Conservation (phyloP, 2,797 vertebrate genomes). For the Spondyliosoma cantharus region DNA sequence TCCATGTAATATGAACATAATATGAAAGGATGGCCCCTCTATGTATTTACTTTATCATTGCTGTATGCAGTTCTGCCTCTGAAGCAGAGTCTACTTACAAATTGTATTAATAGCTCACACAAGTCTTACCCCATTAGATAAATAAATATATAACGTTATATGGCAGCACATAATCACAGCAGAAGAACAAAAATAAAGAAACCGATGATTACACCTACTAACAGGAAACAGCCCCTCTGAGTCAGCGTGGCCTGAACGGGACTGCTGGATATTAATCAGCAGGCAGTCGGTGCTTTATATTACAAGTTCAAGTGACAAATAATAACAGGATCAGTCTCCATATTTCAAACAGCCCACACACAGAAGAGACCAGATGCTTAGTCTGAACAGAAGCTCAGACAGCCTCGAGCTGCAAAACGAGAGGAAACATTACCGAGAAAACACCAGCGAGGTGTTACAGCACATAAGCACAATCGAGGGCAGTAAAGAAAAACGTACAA, state of each 20-base stretch:
- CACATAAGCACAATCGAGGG: background rate
- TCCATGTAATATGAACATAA: too few relatives aligned
- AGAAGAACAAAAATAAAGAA: slow-evolving; percentile 12
- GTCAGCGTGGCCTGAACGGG: slow-evolving; percentile 30
- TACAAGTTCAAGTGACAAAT: slow-evolving; percentile 55
- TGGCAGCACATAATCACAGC: background rate
- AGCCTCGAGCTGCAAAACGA: background rate
- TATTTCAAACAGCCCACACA: slow-evolving; percentile 62
- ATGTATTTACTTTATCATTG: background rate
- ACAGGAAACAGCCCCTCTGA: slow-evolving; percentile 30
- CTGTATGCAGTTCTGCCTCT: background rate
- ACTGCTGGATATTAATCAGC: slow-evolving; percentile 42
- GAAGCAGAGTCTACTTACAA: background rate
- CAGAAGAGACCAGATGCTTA: slow-evolving; percentile 27
- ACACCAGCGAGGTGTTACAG: slow-evolving; percentile 12
- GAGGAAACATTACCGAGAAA: slow-evolving; percentile 8
- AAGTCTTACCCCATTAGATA: background rate
- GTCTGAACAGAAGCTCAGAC: slow-evolving; percentile 30
- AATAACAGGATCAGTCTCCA: slow-evolving; percentile 49
- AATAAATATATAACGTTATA: background rate
- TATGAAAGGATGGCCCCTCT: background rate
- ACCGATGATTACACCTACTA: slow-evolving; percentile 27
- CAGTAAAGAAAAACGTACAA: background rate
- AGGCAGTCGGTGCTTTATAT: slow-evolving; percentile 32
- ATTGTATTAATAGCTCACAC: background rate